A percentile compares a stretch with the other conserved stretches of the same genome.
These are phyloP conservation scores for Ooceraea biroi DNA, from an alignment of 1,140 invertebrate species.

Conservation along the genomic window DNA sequence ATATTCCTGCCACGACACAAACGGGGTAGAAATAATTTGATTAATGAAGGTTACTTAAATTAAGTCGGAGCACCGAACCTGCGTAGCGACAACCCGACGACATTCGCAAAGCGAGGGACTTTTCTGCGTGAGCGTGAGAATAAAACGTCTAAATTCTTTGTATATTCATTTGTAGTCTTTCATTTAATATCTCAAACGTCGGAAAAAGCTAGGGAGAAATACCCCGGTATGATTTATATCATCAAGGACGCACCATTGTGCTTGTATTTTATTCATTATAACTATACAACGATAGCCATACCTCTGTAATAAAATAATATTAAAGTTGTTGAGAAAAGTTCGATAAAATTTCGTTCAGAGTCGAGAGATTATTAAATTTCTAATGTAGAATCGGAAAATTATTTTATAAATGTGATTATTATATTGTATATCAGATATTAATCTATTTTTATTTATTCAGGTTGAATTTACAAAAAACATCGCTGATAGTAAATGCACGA, in stretches of 20 bases:
- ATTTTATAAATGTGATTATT: background rate
- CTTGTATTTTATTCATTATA: background rate
- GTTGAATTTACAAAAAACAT: background rate
- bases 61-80: constrained; percentile 56
- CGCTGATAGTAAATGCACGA: background rate
- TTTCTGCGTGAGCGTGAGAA: constrained; percentile 6
- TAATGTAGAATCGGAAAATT: background rate
- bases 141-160: background rate
- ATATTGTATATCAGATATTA: background rate
- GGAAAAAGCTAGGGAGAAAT: background rate
- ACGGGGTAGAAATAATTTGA: constrained; percentile 66
- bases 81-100: constrained; percentile 51
- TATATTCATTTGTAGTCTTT: constrained; percentile 8
- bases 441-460: background rate
- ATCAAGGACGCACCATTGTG: background rate
- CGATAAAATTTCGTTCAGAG: background rate
- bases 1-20: constrained; percentile 43
- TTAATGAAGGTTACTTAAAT: constrained; percentile 76
- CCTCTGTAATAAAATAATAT: background rate
- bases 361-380: background rate
- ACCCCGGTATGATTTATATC: background rate
- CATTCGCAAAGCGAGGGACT: constrained; percentile 26
- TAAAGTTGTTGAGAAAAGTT: background rate
- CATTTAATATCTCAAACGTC: background rate
- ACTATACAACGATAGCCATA: background rate